A percentile compares a stretch with the other conserved stretches of the same genome.
Evolutionary conservation across 2,797 vertebrate genomes (phyloP).

Genomic region (Valencia hispanica): DNA sequence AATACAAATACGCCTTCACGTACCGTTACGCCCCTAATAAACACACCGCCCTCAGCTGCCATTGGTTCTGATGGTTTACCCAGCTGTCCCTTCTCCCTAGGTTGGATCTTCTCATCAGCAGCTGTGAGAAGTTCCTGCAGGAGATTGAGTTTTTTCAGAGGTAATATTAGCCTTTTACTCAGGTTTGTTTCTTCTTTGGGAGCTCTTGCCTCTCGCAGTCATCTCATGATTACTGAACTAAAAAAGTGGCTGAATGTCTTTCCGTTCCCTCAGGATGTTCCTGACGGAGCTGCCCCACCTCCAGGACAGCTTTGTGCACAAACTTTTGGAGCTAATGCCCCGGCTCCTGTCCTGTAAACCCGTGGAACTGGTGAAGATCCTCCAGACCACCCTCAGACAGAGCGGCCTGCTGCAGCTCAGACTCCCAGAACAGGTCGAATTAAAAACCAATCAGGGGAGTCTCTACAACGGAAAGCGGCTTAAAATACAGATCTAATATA

Average conservation of each 20-base stretch:
- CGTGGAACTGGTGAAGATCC: slow-evolving; percentile 91
- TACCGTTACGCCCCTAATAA: too few relatives aligned
- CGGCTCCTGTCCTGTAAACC: slow-evolving; percentile 91
- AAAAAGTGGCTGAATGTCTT: background rate
- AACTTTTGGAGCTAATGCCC: slow-evolving; percentile 92
- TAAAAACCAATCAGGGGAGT: background rate
- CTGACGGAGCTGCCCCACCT: slow-evolving; percentile 90
- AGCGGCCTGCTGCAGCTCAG: slow-evolving; percentile 89
- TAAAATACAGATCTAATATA: background rate
- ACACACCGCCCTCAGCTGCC: background rate
- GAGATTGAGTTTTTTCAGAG: slow-evolving; percentile 95
- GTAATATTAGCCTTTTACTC: slow-evolving; percentile 72
- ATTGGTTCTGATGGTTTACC: background rate
- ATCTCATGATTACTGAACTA: background rate
- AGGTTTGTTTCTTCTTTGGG: too few relatives aligned
- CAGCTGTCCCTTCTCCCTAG: slow-evolving; percentile 64
- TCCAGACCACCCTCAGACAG: slow-evolving; percentile 90
- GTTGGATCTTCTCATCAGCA: slow-evolving; percentile 86
- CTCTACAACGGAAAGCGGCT: background rate
- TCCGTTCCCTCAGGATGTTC: slow-evolving; percentile 82
- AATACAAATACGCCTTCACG: too few relatives aligned
- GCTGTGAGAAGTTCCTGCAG: slow-evolving; percentile 95
- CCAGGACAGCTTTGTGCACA: slow-evolving; percentile 94
- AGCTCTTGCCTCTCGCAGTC: background rate
- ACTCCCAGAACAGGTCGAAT: slow-evolving; percentile 88